Percentiles rank a stretch among this genome's conserved stretches.
These are phyloP conservation scores for Micoletzkya japonica DNA, from an alignment of 2,888 invertebrate genomes.

Conservation along the genomic window DNA sequence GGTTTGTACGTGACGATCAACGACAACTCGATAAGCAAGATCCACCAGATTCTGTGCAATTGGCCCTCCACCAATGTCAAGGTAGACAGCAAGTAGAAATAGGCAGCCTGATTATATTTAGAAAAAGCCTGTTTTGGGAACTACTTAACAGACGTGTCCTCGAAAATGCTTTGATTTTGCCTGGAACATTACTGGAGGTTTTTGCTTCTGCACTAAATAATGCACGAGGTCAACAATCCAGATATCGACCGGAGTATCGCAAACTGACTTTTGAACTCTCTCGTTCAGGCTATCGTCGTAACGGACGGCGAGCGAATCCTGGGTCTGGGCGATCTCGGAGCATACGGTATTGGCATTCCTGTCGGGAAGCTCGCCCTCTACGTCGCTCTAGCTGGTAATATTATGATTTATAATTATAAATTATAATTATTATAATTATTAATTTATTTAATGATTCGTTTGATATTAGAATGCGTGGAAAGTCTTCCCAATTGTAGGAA, in stretches of 20 bases:
- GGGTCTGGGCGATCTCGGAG: slow-evolving; percentile 91
- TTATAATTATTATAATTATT: slow-evolving; percentile 63
- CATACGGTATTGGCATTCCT: slow-evolving; percentile 92
- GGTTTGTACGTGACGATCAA: slow-evolving; percentile 94
- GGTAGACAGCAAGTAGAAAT: slow-evolving; percentile 52
- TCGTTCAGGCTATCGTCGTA: slow-evolving; percentile 75
- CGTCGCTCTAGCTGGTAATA: slow-evolving; percentile 82
- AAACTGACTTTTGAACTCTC: no score
- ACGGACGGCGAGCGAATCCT: slow-evolving; percentile 98
- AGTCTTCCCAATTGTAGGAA: slow-evolving; percentile 62
- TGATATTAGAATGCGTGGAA: neutral
- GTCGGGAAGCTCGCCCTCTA: slow-evolving; percentile 94
- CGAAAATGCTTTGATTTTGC: neutral
- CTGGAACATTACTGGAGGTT: no score
- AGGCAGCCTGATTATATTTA: neutral
- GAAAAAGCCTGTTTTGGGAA: neutral
- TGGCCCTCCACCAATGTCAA: slow-evolving; percentile 75
- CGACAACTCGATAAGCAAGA: slow-evolving; percentile 81
- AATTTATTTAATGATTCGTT: neutral
- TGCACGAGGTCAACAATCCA: no score
- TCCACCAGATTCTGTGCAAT: slow-evolving; percentile 89
- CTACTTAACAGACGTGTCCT: no score
- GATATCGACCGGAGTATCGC: no score
- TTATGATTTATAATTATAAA: neutral
- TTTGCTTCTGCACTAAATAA: no score